Conservation (phyloP, 2,888 invertebrate genomes). For the Iselma pallidipennis region DNA sequence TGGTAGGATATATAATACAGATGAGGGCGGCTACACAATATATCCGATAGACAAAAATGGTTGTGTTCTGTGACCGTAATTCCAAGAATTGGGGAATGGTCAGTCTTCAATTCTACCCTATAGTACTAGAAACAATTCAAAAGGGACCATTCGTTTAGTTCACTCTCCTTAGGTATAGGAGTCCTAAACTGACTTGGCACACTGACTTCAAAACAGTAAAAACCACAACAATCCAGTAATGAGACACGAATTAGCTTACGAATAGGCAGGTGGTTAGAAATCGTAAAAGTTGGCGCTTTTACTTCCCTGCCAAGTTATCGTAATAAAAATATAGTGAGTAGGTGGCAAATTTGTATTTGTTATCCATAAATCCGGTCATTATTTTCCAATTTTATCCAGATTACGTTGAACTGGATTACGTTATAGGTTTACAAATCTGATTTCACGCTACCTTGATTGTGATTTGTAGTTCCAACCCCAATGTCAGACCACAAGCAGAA, state of each 20-base stretch:
- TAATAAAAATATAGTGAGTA: too few species aligned
- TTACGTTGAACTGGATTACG: neutral
- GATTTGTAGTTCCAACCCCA: neutral
- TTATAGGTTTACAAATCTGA: neutral
- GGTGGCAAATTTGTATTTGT: too few species aligned
- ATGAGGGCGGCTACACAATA: neutral
- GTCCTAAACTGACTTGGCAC: too few species aligned
- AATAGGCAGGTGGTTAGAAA: too few species aligned
- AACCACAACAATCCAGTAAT: too few species aligned
- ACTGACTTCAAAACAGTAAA: too few species aligned
- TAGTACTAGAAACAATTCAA: neutral
- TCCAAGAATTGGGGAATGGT: neutral
- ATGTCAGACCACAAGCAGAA: neutral
- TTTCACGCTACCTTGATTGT: neutral
- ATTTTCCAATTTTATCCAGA: neutral
- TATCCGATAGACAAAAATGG: neutral
- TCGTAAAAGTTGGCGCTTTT: too few species aligned
- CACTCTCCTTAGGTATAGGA: too few species aligned
- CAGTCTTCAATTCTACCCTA: neutral
- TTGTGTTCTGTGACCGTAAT: neutral
- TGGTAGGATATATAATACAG: too few species aligned
- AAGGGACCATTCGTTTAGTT: neutral
- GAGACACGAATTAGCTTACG: too few species aligned
- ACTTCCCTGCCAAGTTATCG: too few species aligned
- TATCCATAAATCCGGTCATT: neutral